Conservation (phyloP, 2,888 invertebrate species). For the Athripsodes cinereus region DNA sequence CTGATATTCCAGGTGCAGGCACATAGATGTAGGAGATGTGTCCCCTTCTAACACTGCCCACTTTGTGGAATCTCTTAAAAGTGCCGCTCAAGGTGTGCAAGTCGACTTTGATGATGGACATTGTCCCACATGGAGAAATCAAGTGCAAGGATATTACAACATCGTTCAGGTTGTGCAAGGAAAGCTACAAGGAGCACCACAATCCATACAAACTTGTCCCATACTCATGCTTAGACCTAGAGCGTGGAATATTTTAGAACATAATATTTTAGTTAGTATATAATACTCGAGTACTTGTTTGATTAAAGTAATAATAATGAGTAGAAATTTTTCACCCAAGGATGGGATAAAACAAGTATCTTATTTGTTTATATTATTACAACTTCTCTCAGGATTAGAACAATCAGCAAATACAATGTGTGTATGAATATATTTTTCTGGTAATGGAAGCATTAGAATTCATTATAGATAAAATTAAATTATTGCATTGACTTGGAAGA, state of each 20-base stretch:
- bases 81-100: conserved; percentile 55
- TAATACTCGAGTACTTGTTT: too few relatives aligned
- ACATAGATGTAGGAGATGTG: conserved; percentile 60
- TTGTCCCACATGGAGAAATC: conserved; percentile 67
- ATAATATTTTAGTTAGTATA: conserved; percentile 51
- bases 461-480: too few relatives aligned
- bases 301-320: too few relatives aligned
- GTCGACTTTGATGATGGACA: conserved; percentile 69
- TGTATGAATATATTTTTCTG: too few relatives aligned
- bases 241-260: conserved; percentile 70
- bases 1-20: conserved; percentile 49
- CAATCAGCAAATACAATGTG: too few relatives aligned
- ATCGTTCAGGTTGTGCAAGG: conserved; percentile 51
- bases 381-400: too few relatives aligned
- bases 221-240: conserved; percentile 61
- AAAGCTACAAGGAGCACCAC: conserved; percentile 45
- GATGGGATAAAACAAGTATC: too few relatives aligned
- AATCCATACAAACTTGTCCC: conserved; percentile 49
- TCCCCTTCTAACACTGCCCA: conserved; percentile 55
- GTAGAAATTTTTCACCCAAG: too few relatives aligned
- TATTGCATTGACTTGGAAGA: too few relatives aligned
- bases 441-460: too few relatives aligned
- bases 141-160: conserved; percentile 57
- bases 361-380: too few relatives aligned
- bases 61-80: conserved; percentile 49